A percentile compares a stretch with the other conserved stretches of the same genome.
Conservation (phyloP, 2,888 invertebrate genomes). For the Polylopha cassiicola region DNA sequence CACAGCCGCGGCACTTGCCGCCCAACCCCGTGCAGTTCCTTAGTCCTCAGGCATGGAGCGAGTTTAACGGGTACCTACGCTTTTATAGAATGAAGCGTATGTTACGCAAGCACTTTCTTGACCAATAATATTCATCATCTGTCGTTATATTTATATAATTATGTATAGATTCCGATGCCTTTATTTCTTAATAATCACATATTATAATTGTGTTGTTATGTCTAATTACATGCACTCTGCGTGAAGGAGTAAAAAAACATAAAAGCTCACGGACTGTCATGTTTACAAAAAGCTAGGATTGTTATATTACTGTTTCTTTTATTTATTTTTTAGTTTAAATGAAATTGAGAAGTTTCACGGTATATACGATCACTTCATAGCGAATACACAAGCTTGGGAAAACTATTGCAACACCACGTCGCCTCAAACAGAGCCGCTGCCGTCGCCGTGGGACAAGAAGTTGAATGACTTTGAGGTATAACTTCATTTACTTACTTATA, state of each 20-base stretch:
- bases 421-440: slow-evolving; percentile 84
- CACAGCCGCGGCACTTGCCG: slow-evolving; percentile 57
- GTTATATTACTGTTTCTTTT: not conserved
- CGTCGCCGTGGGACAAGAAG: slow-evolving; percentile 81
- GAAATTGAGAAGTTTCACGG: slow-evolving; percentile 73
- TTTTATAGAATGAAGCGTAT: slow-evolving; percentile 3
- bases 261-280: too few relatives aligned
- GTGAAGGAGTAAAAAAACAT: too few relatives aligned
- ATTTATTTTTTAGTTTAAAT: slow-evolving; percentile 51
- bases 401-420: slow-evolving; percentile 83
- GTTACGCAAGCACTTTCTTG: not conserved
- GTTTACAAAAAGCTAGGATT: too few relatives aligned
- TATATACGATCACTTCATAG: slow-evolving; percentile 80
- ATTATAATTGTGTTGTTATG: too few relatives aligned
- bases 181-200: too few relatives aligned
- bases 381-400: slow-evolving; percentile 81
- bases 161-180: not conserved
- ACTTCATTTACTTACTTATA: not conserved
- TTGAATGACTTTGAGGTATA: slow-evolving; percentile 77
- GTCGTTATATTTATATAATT: not conserved
- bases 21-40: slow-evolving; percentile 61
- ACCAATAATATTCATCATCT: not conserved
- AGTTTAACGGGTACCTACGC: slow-evolving; percentile 56
- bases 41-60: slow-evolving; percentile 61
- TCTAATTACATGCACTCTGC: too few relatives aligned